Evolutionary conservation across 1,140 invertebrate genomes (phyloP).

Genomic region (Calephelis nemesis): DNA sequence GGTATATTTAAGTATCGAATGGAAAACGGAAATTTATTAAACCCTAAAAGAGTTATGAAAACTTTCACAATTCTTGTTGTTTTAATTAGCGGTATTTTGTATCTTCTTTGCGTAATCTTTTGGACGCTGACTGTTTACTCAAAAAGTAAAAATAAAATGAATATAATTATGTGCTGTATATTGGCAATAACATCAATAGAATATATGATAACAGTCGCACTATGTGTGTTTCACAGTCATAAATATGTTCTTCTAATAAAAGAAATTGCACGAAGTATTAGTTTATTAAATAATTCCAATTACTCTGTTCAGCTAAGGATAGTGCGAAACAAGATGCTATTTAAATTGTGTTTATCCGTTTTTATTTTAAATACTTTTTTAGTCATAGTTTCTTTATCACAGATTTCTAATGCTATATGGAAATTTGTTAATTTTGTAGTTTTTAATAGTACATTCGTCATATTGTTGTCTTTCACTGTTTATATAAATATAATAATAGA

Average conservation of each 20-base stretch:
- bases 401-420: neutral
- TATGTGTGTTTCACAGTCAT: neutral
- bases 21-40: neutral
- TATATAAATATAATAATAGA: neutral
- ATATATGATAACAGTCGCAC: neutral
- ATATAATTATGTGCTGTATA: neutral
- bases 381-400: neutral
- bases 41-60: neutral
- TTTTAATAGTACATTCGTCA: neutral
- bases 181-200: neutral
- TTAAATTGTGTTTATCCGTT: neutral
- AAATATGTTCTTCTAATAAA: neutral
- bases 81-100: neutral
- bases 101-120: neutral
- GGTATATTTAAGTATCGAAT: slow-evolving; percentile 1
- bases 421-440: neutral
- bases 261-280: neutral
- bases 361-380: neutral
- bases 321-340: neutral
- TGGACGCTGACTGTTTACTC: too few relatives aligned
- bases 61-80: neutral
- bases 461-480: neutral
- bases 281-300: neutral
- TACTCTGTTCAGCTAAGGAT: neutral
- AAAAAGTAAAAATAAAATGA: too few relatives aligned